phyloP scores from a whole-genome alignment of 2,888 invertebrate species.

The Lasioglossum vierecki region DNA sequence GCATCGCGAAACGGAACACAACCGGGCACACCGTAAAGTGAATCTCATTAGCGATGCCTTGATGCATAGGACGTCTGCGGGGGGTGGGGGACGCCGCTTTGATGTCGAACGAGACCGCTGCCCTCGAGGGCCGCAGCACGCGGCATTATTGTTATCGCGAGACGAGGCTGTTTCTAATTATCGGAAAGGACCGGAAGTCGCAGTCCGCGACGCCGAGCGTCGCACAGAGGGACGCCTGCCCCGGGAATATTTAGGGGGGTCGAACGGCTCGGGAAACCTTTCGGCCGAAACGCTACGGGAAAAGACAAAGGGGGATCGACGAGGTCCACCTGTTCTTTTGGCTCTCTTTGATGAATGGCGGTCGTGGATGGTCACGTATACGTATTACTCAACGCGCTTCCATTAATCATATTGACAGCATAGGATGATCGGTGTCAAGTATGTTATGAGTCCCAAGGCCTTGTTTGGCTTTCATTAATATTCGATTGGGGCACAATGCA shows the following conservation, averaged over 20 bases:
- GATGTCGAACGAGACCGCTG: constrained; percentile 74
- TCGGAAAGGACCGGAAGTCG: constrained; percentile 78
- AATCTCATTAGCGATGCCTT: constrained; percentile 82
- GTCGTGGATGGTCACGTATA: constrained; percentile 33
- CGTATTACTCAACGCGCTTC: constrained; percentile 11
- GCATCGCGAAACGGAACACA: constrained; percentile 49
- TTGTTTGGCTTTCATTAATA: constrained; percentile 51
- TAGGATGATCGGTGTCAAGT: constrained; percentile 46
- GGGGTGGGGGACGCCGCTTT: constrained; percentile 70
- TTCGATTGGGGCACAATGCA: constrained; percentile 25
- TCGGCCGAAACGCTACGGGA: not conserved
- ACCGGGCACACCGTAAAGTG: constrained; percentile 81
- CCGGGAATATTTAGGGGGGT: not conserved
- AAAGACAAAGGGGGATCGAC: constrained; percentile 54
- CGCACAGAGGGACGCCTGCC: constrained; percentile 21
- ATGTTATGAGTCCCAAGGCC: constrained; percentile 22
- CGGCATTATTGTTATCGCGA: constrained; percentile 78
- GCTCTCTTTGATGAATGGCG: constrained; percentile 45
- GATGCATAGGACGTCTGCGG: constrained; percentile 69
- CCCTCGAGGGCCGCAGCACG: constrained; percentile 69
- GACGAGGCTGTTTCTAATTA: constrained; percentile 79
- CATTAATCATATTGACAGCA: constrained; percentile 57
- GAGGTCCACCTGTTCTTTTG: constrained; percentile 56
- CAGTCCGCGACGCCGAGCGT: constrained; percentile 46
- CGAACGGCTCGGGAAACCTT: not conserved